These are phyloP conservation scores for Chelonoidis abingdonii DNA, from an alignment of 2,113 vertebrate genomes.

Conservation along the genomic window DNA sequence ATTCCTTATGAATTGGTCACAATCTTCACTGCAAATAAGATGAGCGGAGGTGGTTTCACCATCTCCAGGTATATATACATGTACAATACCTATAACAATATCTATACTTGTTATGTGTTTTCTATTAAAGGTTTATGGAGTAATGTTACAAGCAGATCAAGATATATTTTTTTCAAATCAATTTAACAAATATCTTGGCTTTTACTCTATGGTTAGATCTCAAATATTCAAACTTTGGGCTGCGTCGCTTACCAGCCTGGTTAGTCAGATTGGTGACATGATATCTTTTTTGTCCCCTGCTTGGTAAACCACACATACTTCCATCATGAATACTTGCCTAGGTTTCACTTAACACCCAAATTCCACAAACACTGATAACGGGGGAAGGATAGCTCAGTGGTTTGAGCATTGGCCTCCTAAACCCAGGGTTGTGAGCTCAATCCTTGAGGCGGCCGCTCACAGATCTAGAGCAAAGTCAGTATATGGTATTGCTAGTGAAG, in stretches of 20 bases:
- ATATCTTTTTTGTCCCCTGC: background rate
- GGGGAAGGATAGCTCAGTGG: no score
- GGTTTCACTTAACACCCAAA: background rate
- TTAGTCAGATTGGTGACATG: background rate
- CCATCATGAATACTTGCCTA: background rate
- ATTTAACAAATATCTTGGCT: background rate
- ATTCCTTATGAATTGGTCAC: background rate
- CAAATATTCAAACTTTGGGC: background rate
- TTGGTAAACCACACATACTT: background rate
- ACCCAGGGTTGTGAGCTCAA: no score
- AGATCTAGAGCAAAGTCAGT: no score
- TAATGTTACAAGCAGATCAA: background rate
- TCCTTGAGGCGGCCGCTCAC: no score
- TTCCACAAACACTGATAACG: background rate
- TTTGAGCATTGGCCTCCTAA: no score
- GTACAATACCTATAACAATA: background rate
- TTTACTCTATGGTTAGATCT: rapidly evolving
- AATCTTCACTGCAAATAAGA: background rate
- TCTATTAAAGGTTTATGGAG: background rate
- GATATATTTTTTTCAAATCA: background rate
- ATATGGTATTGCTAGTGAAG: no score
- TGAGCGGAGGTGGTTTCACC: background rate
- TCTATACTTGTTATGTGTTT: rapidly evolving
- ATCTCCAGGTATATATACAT: background rate
- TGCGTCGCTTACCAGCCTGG: rapidly evolving